Conservation (phyloP, 2,888 invertebrate species). For the Psylliodes chrysocephalus region DNA sequence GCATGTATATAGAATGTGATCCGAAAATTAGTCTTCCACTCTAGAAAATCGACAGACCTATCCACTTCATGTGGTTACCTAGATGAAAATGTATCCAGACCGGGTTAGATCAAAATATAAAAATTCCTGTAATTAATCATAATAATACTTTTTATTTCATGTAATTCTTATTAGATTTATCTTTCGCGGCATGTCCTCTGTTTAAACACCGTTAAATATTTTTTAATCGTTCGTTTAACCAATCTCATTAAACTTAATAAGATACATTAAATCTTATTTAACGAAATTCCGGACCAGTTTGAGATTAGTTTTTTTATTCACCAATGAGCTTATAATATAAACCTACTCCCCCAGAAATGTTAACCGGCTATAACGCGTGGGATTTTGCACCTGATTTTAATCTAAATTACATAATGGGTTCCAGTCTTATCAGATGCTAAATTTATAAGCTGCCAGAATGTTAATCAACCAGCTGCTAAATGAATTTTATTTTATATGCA, state of each 20-base stretch:
- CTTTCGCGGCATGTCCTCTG: too few species aligned
- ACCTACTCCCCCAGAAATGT: neutral
- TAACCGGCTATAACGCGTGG: conserved; percentile 28
- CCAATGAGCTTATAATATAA: neutral
- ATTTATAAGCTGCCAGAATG: conserved; percentile 37
- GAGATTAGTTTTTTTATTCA: neutral
- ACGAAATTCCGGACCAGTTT: neutral
- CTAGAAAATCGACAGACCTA: too few species aligned
- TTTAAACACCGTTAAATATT: neutral
- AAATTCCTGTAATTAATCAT: too few species aligned
- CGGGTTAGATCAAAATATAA: too few species aligned
- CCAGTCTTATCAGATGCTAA: conserved; percentile 38
- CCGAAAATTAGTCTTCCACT: too few species aligned
- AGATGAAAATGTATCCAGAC: too few species aligned
- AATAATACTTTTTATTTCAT: too few species aligned
- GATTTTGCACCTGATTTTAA: conserved; percentile 40
- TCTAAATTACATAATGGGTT: conserved; percentile 36
- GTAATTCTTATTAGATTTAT: too few species aligned
- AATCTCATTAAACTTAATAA: neutral
- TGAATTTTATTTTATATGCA: conserved; percentile 21
- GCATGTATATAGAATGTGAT: too few species aligned
- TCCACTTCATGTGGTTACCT: too few species aligned
- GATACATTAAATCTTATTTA: neutral
- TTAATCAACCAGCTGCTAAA: conserved; percentile 30
- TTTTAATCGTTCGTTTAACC: neutral